A percentile compares a stretch with the other conserved stretches of the same genome.
Conservation (phyloP, 1,140 invertebrate genomes). For the Drosophila tristis region DNA sequence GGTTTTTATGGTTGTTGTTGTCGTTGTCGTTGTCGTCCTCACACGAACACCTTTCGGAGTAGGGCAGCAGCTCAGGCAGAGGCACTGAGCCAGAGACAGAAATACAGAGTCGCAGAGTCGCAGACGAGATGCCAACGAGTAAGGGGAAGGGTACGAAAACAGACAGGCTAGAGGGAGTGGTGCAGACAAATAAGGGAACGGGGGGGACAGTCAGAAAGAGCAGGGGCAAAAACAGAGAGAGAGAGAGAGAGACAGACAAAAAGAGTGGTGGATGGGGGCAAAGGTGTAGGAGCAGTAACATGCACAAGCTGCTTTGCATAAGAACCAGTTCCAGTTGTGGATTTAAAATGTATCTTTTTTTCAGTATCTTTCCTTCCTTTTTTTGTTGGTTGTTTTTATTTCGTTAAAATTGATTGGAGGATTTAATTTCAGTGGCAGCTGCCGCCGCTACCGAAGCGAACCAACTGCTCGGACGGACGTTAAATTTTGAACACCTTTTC, state of each 20-base stretch:
- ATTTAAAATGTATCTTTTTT: constrained; percentile 49
- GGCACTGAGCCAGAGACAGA: constrained; percentile 29
- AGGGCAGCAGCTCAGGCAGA: not conserved
- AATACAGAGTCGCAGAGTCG: not conserved
- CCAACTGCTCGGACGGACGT: constrained; percentile 32
- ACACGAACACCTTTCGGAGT: constrained; percentile 52
- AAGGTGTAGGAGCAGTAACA: not conserved
- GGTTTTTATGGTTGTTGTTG: constrained; percentile 56
- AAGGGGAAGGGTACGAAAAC: not conserved
- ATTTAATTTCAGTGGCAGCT: constrained; percentile 81
- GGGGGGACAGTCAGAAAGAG: too few species aligned
- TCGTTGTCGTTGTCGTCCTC: constrained; percentile 52
- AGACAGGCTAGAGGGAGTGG: too few species aligned
- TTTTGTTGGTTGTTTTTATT: constrained; percentile 11
- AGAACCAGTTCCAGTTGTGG: constrained; percentile 71
- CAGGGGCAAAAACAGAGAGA: too few species aligned
- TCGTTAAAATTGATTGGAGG: constrained; percentile 72
- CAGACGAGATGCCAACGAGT: not conserved
- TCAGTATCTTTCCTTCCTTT: constrained; percentile 5
- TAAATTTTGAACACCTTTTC: constrained; percentile 54
- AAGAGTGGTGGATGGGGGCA: not conserved
- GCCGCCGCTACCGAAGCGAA: constrained; percentile 52
- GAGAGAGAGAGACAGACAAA: too few species aligned
- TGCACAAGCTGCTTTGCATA: constrained; percentile 73
- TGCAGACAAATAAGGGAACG: too few species aligned